phyloP scores from a whole-genome alignment of 30 jellyfish, hydroid and myxozoan genomes.

The Catostylus mosaicus region DNA sequence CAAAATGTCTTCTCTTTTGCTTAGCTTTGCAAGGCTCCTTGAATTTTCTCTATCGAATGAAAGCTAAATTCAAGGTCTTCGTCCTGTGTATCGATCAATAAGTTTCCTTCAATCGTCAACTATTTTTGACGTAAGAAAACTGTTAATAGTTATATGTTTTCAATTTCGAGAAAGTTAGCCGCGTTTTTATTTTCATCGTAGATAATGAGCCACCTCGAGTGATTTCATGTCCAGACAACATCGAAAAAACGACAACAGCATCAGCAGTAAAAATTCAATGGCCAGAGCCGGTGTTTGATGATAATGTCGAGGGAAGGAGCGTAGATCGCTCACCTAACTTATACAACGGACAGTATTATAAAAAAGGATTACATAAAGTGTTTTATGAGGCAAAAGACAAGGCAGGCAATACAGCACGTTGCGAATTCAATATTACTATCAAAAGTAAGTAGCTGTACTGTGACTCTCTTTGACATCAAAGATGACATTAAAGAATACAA shows the following conservation, averaged over 20 bases:
- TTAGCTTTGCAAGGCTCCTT: too few species aligned
- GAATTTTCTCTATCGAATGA: too few species aligned
- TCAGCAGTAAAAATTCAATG: constrained; percentile 42
- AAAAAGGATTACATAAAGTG: constrained; percentile 50
- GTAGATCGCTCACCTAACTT: constrained; percentile 30
- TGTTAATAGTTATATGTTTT: too few species aligned
- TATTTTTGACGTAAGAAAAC: too few species aligned
- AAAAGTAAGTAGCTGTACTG: constrained; percentile 40
- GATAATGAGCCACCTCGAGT: constrained; percentile 85
- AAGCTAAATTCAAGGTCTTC: too few species aligned
- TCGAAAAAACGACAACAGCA: constrained; percentile 20
- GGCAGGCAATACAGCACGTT: constrained; percentile 53
- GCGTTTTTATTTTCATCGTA: not conserved
- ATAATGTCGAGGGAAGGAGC: constrained; percentile 67
- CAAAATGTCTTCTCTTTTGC: too few species aligned
- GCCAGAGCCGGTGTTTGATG: constrained; percentile 74
- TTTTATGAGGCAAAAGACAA: constrained; percentile 50
- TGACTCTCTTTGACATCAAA: too few species aligned
- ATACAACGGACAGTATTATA: constrained; percentile 37
- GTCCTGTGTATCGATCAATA: too few species aligned
- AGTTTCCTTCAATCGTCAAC: too few species aligned
- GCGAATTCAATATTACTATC: constrained; percentile 63
- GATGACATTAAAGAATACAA: too few species aligned
- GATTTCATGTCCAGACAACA: constrained; percentile 68
- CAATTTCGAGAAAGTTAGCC: too few species aligned